Percentiles rank a stretch among this genome's conserved stretches.
Evolutionary conservation across 1,140 invertebrate genomes (phyloP).

Genomic region (Papilio aristodemus): DNA sequence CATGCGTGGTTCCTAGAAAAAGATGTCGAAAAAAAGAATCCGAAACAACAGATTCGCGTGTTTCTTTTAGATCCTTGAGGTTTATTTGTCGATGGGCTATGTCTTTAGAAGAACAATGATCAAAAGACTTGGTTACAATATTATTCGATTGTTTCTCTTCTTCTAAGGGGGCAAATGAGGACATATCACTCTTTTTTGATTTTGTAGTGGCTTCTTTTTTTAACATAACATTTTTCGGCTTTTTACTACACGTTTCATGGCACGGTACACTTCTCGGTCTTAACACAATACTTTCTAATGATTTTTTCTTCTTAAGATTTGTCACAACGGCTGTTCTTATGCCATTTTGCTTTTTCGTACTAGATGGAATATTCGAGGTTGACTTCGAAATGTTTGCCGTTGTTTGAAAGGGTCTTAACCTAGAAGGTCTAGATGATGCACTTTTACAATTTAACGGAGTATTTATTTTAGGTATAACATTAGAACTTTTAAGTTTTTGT

Average conservation of each 20-base stretch:
- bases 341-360: slow-evolving; percentile 53
- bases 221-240: slow-evolving; percentile 55
- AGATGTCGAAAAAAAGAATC: slow-evolving; percentile 87
- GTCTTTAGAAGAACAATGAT: slow-evolving; percentile 48
- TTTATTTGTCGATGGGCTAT: slow-evolving; percentile 48
- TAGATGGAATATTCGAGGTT: slow-evolving; percentile 53
- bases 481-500: slow-evolving; percentile 62
- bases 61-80: slow-evolving; percentile 79
- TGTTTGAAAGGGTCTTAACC: slow-evolving; percentile 49
- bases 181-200: slow-evolving; percentile 41
- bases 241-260: slow-evolving; percentile 59
- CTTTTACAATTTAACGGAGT: slow-evolving; percentile 49
- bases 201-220: slow-evolving; percentile 49
- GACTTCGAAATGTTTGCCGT: slow-evolving; percentile 62
- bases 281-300: slow-evolving; percentile 55
- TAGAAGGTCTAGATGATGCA: slow-evolving; percentile 42
- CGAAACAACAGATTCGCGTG: slow-evolving; percentile 81
- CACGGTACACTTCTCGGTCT: slow-evolving; percentile 55
- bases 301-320: slow-evolving; percentile 69
- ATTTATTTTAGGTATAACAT: slow-evolving; percentile 56
- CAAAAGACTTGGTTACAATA: slow-evolving; percentile 42
- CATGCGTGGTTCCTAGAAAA: slow-evolving; percentile 80
- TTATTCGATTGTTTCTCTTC: slow-evolving; percentile 58
- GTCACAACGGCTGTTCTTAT: slow-evolving; percentile 65
- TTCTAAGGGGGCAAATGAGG: slow-evolving; percentile 42